Conservation (phyloP, 2,888 invertebrate species). For the Eupeodes latifasciatus region DNA sequence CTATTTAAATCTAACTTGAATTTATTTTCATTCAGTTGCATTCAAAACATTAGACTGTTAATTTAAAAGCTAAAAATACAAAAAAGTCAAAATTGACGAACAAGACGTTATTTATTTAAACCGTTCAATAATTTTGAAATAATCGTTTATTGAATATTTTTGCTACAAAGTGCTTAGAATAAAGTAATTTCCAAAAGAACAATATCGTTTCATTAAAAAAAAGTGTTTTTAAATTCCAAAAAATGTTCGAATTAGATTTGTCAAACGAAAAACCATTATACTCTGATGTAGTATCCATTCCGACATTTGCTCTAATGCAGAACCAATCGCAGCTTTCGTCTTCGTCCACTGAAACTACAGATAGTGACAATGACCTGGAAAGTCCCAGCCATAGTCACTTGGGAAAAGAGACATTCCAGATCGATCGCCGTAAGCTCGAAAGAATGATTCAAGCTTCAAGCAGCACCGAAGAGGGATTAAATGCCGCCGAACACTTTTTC, state of each 20-base stretch:
- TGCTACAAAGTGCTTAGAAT: too few species aligned
- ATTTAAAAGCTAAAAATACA: not conserved
- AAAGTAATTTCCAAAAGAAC: too few species aligned
- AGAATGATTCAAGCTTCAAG: constrained; percentile 93
- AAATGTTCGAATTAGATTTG: constrained; percentile 80
- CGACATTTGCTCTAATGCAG: constrained; percentile 78
- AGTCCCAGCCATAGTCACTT: constrained; percentile 90
- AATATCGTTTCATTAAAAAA: too few species aligned
- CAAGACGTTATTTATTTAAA: too few species aligned
- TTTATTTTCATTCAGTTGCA: constrained; percentile 6
- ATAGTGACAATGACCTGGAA: constrained; percentile 88
- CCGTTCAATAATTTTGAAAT: too few species aligned
- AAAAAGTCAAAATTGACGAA: not conserved
- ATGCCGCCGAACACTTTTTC: constrained; percentile 83
- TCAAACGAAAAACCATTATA: constrained; percentile 80
- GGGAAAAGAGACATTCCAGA: constrained; percentile 95
- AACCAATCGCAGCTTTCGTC: constrained; percentile 83
- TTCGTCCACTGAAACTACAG: constrained; percentile 74
- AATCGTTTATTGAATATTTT: too few species aligned
- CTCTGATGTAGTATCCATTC: constrained; percentile 74
- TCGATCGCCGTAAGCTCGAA: constrained; percentile 96
- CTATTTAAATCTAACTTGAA: not conserved
- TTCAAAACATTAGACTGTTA: not conserved
- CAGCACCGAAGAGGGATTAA: constrained; percentile 80
- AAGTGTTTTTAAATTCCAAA: not conserved